These are phyloP conservation scores for Sphaerodactylus townsendi DNA, from an alignment of 2,113 vertebrate species.

Conservation along the genomic window DNA sequence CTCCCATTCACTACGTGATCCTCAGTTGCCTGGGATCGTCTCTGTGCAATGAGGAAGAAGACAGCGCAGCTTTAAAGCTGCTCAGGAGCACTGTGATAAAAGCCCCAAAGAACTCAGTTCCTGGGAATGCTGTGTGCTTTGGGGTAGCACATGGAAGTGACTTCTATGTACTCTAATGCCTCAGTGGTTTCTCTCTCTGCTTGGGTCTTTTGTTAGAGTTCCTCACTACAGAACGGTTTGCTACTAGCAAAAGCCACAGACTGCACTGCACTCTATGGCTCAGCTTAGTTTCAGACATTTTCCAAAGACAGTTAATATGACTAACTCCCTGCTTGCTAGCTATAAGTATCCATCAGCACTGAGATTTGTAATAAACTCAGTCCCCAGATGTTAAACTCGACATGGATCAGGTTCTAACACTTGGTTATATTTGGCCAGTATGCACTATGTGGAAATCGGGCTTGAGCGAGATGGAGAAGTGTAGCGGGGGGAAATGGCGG, in stretches of 20 bases:
- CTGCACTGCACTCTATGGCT: background rate
- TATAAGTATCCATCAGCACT: no score
- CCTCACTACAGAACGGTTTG: background rate
- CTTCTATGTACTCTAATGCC: background rate
- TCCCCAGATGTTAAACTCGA: background rate
- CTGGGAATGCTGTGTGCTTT: background rate
- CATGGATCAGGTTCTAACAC: no score
- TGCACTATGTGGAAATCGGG: background rate
- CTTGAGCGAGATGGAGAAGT: no score
- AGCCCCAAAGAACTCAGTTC: background rate
- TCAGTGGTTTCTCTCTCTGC: background rate
- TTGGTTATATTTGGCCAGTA: background rate
- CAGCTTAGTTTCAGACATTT: background rate
- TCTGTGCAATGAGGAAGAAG: background rate
- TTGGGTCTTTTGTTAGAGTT: background rate
- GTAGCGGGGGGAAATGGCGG: no score
- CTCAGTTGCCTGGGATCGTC: background rate
- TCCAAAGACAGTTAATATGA: background rate
- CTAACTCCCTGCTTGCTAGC: no score
- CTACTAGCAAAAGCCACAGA: background rate
- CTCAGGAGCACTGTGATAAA: background rate
- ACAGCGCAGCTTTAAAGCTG: background rate
- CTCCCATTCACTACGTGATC: background rate
- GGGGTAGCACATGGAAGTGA: background rate
- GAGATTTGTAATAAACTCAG: background rate